These are phyloP conservation scores for Botrylloides violaceus DNA, from an alignment of 23 tunicate species.

Conservation along the genomic window DNA sequence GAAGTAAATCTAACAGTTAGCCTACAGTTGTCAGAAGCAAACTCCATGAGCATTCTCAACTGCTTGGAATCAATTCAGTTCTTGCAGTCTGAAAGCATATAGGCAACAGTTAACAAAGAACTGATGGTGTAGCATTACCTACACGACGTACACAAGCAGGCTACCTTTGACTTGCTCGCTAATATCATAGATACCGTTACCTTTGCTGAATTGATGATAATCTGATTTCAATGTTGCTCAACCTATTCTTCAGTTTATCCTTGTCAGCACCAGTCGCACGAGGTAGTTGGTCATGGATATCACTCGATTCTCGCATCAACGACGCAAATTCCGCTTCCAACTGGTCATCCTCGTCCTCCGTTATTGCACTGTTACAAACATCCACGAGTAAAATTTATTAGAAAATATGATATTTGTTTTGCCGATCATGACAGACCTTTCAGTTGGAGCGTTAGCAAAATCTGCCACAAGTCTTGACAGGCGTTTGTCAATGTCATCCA, in stretches of 20 bases:
- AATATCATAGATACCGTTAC: too few relatives aligned
- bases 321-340: conserved; percentile 53
- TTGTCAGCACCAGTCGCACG: conserved; percentile 17
- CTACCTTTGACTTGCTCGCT: too few relatives aligned
- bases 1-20: too few relatives aligned
- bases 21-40: too few relatives aligned
- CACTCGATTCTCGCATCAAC: conserved; percentile 43
- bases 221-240: conserved; percentile 55
- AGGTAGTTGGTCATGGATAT: conserved; percentile 23
- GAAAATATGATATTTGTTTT: too few relatives aligned
- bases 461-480: conserved; percentile 35
- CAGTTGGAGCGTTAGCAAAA: background rate
- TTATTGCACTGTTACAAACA: background rate
- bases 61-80: background rate
- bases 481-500: conserved; percentile 44
- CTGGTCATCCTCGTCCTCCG: conserved; percentile 29
- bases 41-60: too few relatives aligned
- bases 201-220: conserved; percentile 68
- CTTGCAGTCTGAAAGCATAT: background rate
- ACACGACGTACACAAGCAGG: too few relatives aligned
- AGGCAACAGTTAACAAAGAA: background rate
- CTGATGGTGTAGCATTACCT: background rate
- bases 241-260: conserved; percentile 52
- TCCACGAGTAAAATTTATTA: background rate
- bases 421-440: too few relatives aligned